Evolutionary conservation across 2,888 invertebrate species (phyloP).

Genomic region (Stenolophus ochropezus): DNA sequence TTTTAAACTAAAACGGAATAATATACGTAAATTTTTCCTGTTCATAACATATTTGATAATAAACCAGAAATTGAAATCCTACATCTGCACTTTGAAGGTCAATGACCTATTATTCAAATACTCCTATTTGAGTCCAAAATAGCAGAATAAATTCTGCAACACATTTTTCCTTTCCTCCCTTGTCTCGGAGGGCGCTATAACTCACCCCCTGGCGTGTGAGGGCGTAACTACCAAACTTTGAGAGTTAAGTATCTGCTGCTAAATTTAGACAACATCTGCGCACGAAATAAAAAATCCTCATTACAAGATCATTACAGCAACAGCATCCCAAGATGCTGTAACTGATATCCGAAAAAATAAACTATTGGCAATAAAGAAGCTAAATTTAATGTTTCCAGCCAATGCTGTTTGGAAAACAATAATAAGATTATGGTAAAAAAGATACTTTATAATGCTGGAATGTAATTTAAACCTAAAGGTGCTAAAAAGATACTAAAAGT

Average conservation of each 20-base stretch:
- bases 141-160: neutral
- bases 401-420: neutral
- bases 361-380: neutral
- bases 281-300: neutral
- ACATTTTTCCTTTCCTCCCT: neutral
- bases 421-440: neutral
- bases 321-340: neutral
- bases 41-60: too few species aligned
- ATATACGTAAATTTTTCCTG: too few species aligned
- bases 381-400: neutral
- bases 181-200: neutral
- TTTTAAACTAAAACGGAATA: too few species aligned
- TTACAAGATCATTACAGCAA: neutral
- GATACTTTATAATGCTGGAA: neutral
- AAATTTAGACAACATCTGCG: conserved; percentile 10
- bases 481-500: neutral
- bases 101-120: too few species aligned
- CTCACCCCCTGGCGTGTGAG: neutral
- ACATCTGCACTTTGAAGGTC: too few species aligned
- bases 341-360: conserved; percentile 1
- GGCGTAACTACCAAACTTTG: neutral
- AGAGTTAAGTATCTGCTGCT: neutral
- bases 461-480: neutral
- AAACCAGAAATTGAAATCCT: too few species aligned
- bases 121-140: neutral